Evolutionary conservation across 1,140 invertebrate genomes (phyloP), one percentile per base, ranked within the genome.

Genomic region (Berghia stephanieae): DNA sequence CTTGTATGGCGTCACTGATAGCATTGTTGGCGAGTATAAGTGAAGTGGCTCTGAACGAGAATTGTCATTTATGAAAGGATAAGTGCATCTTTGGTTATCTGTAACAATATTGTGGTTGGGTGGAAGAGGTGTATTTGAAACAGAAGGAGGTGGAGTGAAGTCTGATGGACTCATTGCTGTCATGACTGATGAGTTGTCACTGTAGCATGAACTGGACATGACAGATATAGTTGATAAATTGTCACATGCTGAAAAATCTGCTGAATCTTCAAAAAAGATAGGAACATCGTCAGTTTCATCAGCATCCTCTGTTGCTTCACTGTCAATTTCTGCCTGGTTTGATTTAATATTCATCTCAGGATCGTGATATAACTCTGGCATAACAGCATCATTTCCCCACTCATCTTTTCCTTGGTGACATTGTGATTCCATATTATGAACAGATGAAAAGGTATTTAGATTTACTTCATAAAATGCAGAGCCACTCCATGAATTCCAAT

Each of bases 221-320:
- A 67, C 31, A 67, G 63, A 38, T 18, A 40, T 21, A 3, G 24
- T 5, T 3, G n/a, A n/a, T n/a, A n/a, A 63, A 63, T 16, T 63
- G 10, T 27, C 27, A 16, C 27, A 31, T 16, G 57, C 57, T 24
- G 21, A 18, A 27, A 60, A 60, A 24, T 24, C 57, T n/a, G n/a
- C n/a, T 13, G 8, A 60, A 27, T 24, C 6, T 60, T 8, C 8
- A 8, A 60, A 27, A 63, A 60, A 8, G 16, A 63, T 40, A 24
- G 55, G 57, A 18, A 75, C 27, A 44, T 75, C 27, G 21, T 63
- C 72, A 40, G 44, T 46, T 68, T 76, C 74, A 60, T 76, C 74
- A 49, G 74, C 74, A 76, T 76, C 74, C 46, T 76, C 74, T n/a
- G 74, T 76, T 68, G 67, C 74, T 31, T 76, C 74, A 4, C 68